phyloP scores from a whole-genome alignment of 30 jellyfish, hydroid and myxozoan species.

The Clytia hemisphaerica region DNA sequence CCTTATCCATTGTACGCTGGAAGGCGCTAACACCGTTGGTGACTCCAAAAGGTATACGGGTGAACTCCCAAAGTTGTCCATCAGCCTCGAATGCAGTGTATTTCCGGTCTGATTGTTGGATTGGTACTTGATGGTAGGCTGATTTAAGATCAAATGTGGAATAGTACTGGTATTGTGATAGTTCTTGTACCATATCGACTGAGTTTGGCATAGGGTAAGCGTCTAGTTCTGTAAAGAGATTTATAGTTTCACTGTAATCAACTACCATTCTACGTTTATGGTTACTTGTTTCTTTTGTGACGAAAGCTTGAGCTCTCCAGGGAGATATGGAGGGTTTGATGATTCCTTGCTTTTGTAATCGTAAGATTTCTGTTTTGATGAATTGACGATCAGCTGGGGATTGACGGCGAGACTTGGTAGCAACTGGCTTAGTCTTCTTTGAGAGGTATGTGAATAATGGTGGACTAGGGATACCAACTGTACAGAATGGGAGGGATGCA shows the following conservation, averaged over 20 bases:
- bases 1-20: conserved; percentile 18
- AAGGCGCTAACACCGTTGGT: conserved; percentile 47
- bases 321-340: conserved; percentile 60
- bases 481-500: too few relatives aligned
- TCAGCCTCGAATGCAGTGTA: conserved; percentile 51
- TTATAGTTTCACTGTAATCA: too few relatives aligned
- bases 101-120: not conserved
- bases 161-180: conserved; percentile 22
- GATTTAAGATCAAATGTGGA: conserved; percentile 21
- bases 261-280: too few relatives aligned
- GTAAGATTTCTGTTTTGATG: conserved; percentile 29
- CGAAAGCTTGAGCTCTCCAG: conserved; percentile 61
- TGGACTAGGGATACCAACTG: too few relatives aligned
- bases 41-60: conserved; percentile 40
- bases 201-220: conserved; percentile 43
- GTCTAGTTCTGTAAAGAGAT: conserved; percentile 26
- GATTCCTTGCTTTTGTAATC: conserved; percentile 48
- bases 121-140: conserved; percentile 45
- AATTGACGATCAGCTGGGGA: conserved; percentile 38
- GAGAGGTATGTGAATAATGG: conserved; percentile 40
- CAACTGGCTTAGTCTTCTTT: conserved; percentile 40
- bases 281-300: conserved; percentile 14
- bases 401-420: conserved; percentile 46
- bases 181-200: conserved; percentile 9
- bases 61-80: conserved; percentile 8